Percentiles rank a stretch among this genome's conserved stretches.
These are phyloP conservation scores for Gambusia yucatana DNA, from an alignment of 2,797 vertebrate genomes.

Conservation along the genomic window DNA sequence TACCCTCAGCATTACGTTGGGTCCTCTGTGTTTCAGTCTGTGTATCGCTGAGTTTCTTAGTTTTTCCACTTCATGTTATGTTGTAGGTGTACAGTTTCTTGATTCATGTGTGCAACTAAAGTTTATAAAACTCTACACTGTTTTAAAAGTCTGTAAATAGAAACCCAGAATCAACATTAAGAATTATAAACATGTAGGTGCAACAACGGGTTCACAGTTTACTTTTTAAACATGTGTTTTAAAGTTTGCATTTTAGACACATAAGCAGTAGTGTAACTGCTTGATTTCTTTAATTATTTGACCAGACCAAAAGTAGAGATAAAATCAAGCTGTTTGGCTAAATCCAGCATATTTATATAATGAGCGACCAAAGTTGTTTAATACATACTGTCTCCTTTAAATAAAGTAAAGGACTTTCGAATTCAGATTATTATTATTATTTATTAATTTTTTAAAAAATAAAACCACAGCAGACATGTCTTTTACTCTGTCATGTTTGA, in stretches of 20 bases:
- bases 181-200: neutral
- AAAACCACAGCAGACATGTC: neutral
- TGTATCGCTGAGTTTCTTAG: neutral
- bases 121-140: neutral
- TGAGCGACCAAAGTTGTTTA: neutral
- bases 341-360: neutral
- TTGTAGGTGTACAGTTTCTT: neutral
- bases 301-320: neutral
- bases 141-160: neutral
- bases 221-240: neutral
- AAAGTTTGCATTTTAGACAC: neutral
- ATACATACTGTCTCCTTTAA: neutral
- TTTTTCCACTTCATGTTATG: neutral
- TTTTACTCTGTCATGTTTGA: neutral
- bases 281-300: neutral
- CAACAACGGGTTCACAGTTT: neutral
- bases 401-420: neutral
- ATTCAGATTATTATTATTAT: neutral
- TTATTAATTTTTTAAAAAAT: neutral
- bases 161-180: neutral
- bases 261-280: neutral
- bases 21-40: neutral
- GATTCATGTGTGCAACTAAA: neutral
- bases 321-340: neutral
- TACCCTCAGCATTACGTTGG: neutral